Conservation (phyloP, 2,888 invertebrate species). For the Chrysolina oricalcia region DNA sequence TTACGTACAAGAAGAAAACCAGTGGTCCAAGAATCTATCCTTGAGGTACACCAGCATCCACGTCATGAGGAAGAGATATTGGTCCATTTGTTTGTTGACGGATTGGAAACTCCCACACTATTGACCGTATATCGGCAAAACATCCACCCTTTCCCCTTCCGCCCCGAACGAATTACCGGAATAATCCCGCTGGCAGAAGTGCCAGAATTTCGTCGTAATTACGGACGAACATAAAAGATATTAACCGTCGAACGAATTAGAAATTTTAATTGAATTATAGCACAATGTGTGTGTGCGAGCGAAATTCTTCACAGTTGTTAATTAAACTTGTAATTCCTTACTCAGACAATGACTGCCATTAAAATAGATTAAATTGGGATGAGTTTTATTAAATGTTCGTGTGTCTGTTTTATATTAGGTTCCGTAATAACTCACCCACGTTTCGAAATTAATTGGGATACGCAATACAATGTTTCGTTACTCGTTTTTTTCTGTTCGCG, state of each 20-base stretch:
- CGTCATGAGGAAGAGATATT: too few relatives aligned
- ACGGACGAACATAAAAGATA: constrained; percentile 64
- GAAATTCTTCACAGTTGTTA: constrained; percentile 68
- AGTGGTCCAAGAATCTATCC: too few relatives aligned
- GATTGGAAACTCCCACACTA: not conserved
- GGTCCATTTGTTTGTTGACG: not conserved
- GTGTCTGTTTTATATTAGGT: constrained; percentile 67
- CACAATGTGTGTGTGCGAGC: constrained; percentile 59
- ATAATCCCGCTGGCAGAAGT: constrained; percentile 46
- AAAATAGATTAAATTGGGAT: constrained; percentile 72
- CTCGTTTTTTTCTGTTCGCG: constrained; percentile 30
- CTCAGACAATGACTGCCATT: constrained; percentile 71
- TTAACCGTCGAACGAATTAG: constrained; percentile 66
- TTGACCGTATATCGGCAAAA: constrained; percentile 37
- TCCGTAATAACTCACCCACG: constrained; percentile 65
- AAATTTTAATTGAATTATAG: constrained; percentile 65
- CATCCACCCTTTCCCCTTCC: constrained; percentile 31
- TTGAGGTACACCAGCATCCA: too few relatives aligned
- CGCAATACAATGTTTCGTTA: constrained; percentile 34
- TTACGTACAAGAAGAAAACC: too few relatives aligned
- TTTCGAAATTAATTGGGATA: constrained; percentile 65
- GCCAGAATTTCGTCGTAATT: constrained; percentile 61
- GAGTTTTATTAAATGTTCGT: constrained; percentile 70
- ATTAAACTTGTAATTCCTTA: constrained; percentile 71
- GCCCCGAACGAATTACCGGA: constrained; percentile 41